These are phyloP conservation scores for Drosophila ananassae DNA, from an alignment of 1,140 invertebrate species.

Conservation along the genomic window DNA sequence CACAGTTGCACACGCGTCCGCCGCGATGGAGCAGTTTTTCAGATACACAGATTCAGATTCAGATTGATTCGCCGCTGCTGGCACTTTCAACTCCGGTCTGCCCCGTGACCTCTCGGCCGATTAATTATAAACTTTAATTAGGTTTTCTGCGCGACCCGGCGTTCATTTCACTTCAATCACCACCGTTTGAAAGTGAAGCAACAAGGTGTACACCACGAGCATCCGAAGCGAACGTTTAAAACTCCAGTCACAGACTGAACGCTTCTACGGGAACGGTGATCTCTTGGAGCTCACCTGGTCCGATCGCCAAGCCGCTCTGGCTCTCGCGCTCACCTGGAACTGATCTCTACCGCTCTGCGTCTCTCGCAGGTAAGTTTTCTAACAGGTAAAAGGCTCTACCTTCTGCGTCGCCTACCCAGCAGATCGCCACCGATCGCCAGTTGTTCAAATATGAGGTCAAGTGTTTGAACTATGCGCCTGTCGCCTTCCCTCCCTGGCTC, in stretches of 20 bases:
- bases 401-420: slow-evolving; percentile 8
- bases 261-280: slow-evolving; percentile 7
- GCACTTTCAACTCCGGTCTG: slow-evolving; percentile 34
- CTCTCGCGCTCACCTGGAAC: slow-evolving; percentile 4
- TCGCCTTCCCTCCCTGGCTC: slow-evolving; percentile 1
- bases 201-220: not conserved
- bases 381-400: slow-evolving; percentile 48
- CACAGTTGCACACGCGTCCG: slow-evolving; percentile 6
- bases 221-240: slow-evolving; percentile 44
- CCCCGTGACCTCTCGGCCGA: slow-evolving; percentile 27
- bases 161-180: slow-evolving; percentile 27
- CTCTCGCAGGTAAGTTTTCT: slow-evolving; percentile 44
- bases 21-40: slow-evolving; percentile 13
- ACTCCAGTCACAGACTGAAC: slow-evolving; percentile 60
- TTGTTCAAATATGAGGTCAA: slow-evolving; percentile 78
- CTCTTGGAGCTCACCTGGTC: slow-evolving; percentile 5
- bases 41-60: slow-evolving; percentile 9
- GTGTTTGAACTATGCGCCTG: slow-evolving; percentile 65
- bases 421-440: slow-evolving; percentile 24
- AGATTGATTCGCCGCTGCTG: slow-evolving; percentile 21
- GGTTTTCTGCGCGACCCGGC: slow-evolving; percentile 32
- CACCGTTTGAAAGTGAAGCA: not conserved
- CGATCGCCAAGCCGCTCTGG: not conserved
- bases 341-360: not conserved
- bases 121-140: slow-evolving; percentile 53